Conservation (phyloP, 2,888 invertebrate genomes). For the Mactromeris polynyma region DNA sequence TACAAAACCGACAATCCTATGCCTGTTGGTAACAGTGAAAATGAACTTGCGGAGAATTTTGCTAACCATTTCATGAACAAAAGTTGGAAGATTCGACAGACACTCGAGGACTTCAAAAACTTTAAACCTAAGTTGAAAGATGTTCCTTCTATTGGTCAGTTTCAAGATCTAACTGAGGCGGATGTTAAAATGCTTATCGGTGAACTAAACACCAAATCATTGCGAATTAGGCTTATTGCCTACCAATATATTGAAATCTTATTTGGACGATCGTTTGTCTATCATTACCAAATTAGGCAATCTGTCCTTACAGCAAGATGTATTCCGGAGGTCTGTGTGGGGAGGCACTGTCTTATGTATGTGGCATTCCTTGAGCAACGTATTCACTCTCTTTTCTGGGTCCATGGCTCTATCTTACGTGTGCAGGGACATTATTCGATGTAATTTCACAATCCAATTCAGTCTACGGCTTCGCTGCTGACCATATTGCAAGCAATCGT, state of each 20-base stretch:
- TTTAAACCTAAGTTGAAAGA: conserved; percentile 15
- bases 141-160: conserved; percentile 7
- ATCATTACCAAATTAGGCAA: conserved; percentile 43
- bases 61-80: conserved; percentile 44
- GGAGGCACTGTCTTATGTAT: conserved; percentile 31
- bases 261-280: conserved; percentile 38
- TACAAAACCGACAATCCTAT: conserved; percentile 23
- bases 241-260: conserved; percentile 32
- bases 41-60: conserved; percentile 32
- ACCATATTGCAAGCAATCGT: too few species aligned
- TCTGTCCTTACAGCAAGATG: conserved; percentile 23
- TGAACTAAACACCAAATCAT: conserved; percentile 38
- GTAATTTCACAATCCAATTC: too few species aligned
- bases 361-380: conserved; percentile 7
- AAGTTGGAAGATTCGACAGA: conserved; percentile 20
- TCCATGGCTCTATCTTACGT: conserved; percentile 47
- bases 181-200: conserved; percentile 18
- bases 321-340: conserved; percentile 40
- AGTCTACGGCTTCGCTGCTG: too few species aligned
- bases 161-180: conserved; percentile 26
- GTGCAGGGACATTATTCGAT: conserved; percentile 23
- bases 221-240: conserved; percentile 43
- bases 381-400: conserved; percentile 27
- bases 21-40: conserved; percentile 3
- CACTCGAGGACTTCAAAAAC: conserved; percentile 22